Percentiles rank a stretch among this genome's conserved stretches.
Evolutionary conservation across 2,888 invertebrate species (phyloP).

Genomic region (Empis livida): DNA sequence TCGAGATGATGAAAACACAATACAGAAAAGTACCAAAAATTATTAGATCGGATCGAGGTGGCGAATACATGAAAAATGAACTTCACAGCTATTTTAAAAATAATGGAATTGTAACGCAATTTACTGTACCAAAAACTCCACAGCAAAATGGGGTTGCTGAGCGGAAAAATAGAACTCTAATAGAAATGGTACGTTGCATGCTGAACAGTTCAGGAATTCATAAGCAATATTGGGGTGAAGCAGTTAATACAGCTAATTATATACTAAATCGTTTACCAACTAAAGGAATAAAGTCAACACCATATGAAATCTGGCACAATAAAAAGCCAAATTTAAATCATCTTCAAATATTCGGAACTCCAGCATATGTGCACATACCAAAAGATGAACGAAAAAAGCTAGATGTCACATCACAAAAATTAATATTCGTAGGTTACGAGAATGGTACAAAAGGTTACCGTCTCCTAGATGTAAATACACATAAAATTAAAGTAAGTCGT

Average conservation of each 20-base stretch:
- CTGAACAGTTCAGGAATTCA: conserved; percentile 5
- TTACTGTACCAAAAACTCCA: conserved; percentile 14
- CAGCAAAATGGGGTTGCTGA: conserved; percentile 19
- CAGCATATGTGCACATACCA: too few relatives aligned
- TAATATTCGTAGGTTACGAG: too few relatives aligned
- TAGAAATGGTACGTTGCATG: conserved; percentile 17
- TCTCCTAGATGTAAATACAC: too few relatives aligned
- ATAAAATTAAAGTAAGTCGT: too few relatives aligned
- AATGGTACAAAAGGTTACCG: too few relatives aligned
- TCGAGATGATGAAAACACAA: conserved; percentile 5
- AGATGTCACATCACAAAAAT: too few relatives aligned
- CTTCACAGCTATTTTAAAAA: conserved; percentile 11
- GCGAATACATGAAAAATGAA: conserved; percentile 16
- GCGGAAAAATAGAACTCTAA: conserved; percentile 13
- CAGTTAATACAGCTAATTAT: conserved; percentile 2
- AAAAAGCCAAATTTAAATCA: too few relatives aligned
- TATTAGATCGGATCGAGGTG: conserved; percentile 9
- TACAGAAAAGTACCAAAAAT: conserved; percentile 2
- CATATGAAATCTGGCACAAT: too few relatives aligned
- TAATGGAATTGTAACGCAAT: conserved; percentile 16
- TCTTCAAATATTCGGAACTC: too few relatives aligned
- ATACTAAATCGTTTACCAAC: background rate
- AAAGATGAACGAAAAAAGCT: too few relatives aligned
- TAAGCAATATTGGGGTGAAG: conserved; percentile 3
- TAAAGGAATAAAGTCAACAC: too few relatives aligned